phyloP scores from a whole-genome alignment of 2,888 invertebrate genomes.

The Byasa hedistus region DNA sequence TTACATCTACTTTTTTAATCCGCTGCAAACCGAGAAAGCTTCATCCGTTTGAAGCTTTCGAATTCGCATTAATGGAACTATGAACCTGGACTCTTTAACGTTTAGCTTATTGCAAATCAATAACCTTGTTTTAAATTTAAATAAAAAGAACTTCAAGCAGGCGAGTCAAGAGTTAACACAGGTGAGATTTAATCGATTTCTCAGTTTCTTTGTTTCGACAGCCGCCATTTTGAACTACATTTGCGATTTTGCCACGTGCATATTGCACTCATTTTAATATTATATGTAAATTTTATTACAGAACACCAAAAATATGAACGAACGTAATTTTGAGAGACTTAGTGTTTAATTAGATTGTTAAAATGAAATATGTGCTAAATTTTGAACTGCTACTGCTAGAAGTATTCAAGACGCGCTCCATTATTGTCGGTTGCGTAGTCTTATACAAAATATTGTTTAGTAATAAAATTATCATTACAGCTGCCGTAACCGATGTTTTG shows the following conservation, averaged over 20 bases:
- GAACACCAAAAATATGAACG: too few species aligned
- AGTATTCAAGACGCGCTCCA: too few species aligned
- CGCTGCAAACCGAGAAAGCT: constrained; percentile 92
- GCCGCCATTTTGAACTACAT: constrained; percentile 73
- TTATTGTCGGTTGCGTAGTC: too few species aligned
- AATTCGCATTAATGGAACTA: constrained; percentile 95
- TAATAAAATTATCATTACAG: too few species aligned
- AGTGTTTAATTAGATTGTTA: too few species aligned
- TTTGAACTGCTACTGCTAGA: too few species aligned
- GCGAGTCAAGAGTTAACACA: constrained; percentile 92
- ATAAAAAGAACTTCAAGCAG: constrained; percentile 96
- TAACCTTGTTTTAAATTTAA: constrained; percentile 97
- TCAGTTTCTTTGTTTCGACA: constrained; percentile 63
- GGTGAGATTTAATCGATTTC: constrained; percentile 81
- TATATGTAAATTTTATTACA: too few species aligned
- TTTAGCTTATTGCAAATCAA: constrained; percentile 99
- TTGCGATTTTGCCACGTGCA: constrained; percentile 26
- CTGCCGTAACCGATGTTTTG: too few species aligned
- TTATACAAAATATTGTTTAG: too few species aligned
- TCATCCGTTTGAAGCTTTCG: constrained; percentile 98
- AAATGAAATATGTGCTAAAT: too few species aligned
- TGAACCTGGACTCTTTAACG: constrained; percentile 99
- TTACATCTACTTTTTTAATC: constrained; percentile 77
- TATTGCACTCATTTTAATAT: too few species aligned
- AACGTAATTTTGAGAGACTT: too few species aligned